Evolutionary conservation across 1,140 invertebrate species (phyloP), one percentile per base, ranked within the genome.

Genomic region (Andricus grossulariae): DNA sequence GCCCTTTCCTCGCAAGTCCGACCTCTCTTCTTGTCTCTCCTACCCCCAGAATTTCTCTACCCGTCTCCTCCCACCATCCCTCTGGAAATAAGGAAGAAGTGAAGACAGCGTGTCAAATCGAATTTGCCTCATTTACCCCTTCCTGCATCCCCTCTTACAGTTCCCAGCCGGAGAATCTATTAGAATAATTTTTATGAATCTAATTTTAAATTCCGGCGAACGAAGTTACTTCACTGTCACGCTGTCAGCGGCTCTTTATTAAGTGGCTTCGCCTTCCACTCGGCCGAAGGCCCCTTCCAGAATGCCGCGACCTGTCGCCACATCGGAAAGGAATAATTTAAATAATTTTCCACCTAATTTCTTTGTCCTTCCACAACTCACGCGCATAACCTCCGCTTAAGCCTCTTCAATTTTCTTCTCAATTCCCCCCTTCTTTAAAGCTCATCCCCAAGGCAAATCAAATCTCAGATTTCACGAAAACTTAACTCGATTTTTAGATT

Each of bases 101-200:
- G 74, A 79, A 78, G 74, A 78, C 60, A 77, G 84, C 86, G 88
- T 90, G 89, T 90, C 89, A 90, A 91, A 91, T 90, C 88, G 88
- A 91, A 90, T 91, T 91, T 91, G 88, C 89, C 88, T 89, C 88
- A 88, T 88, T 90, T 89, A 72, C 72, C 76, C 72, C 71, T 52
- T 50, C 73, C 71, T 0, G 25, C 25, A 39, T 39, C 52, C 75
- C 55, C 82, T 57, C 73, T 79, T 73, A 80, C 80, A 71, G 79
- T 84, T 84, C 73, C 80, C 83, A 84, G 81, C 85, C 78, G 79
- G 82, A 79, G 90, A 91, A 90, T 90, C 88, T 89, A 91, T 90
- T 91, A 91, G 88, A 90, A 91, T 91, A 91, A 91, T 90, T 91
- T 91, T 91, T 90, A 90, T 89, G 86, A 91, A 91, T 91, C 88